phyloP scores from a whole-genome alignment of 2,797 vertebrate species.

The Falco novaeseelandiae region DNA sequence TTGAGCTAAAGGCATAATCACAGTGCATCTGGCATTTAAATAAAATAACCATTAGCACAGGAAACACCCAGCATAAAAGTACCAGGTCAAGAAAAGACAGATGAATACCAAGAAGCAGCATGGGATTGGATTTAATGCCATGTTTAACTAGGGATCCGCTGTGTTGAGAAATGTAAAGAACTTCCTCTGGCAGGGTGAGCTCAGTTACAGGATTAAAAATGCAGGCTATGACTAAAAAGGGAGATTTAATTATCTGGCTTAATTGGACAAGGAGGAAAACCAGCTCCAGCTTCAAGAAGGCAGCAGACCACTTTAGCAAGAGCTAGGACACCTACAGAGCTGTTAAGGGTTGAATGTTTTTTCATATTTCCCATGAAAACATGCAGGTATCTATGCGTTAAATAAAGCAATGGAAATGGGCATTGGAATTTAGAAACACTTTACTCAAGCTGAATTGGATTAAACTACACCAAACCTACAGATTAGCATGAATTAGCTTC shows the following conservation, averaged over 20 bases:
- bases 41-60: constrained; percentile 41
- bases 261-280: constrained; percentile 40
- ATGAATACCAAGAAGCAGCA: neutral
- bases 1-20: neutral
- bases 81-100: constrained; percentile 1
- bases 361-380: neutral
- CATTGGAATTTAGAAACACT: neutral
- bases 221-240: constrained; percentile 23
- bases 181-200: neutral
- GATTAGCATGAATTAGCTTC: constrained; percentile 9
- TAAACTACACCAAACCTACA: neutral
- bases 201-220: constrained; percentile 28
- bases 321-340: constrained; percentile 9
- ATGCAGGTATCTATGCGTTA: neutral
- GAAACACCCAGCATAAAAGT: neutral
- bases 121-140: constrained; percentile 19
- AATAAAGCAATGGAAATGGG: neutral
- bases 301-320: neutral
- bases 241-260: constrained; percentile 47
- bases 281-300: neutral
- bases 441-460: neutral
- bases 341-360: neutral
- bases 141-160: constrained; percentile 25
- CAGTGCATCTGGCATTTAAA: constrained; percentile 11
- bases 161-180: constrained; percentile 22